phyloP scores from a whole-genome alignment of 2,113 vertebrate species.

The Phylloscopus trochiloides region DNA sequence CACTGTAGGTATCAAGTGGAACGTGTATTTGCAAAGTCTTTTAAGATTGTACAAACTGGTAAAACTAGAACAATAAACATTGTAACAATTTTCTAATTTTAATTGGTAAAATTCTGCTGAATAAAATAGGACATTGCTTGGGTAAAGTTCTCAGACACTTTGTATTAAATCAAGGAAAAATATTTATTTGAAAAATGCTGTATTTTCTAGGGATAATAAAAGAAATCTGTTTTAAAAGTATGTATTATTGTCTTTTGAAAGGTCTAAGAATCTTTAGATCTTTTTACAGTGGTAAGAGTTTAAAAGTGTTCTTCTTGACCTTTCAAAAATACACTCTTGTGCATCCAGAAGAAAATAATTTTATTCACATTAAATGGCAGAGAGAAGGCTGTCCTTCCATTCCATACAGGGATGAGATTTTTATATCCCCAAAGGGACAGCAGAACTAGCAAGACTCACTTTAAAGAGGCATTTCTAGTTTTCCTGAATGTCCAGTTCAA shows the following conservation, averaged over 20 bases:
- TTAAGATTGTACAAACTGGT: not conserved
- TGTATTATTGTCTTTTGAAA: not conserved
- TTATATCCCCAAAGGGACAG: not conserved
- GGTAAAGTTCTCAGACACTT: not conserved
- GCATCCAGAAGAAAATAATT: not conserved
- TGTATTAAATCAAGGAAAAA: not conserved
- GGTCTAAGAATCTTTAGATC: not conserved
- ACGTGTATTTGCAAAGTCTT: rapidly evolving
- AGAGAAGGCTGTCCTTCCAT: not conserved
- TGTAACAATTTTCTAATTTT: not conserved
- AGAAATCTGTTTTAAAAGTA: not conserved
- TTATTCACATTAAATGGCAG: not conserved
- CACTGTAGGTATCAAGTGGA: not conserved
- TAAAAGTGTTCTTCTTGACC: not conserved
- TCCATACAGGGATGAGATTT: not conserved
- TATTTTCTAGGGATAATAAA: not conserved
- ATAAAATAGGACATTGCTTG: not conserved
- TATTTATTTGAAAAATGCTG: not conserved
- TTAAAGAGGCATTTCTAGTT: not conserved
- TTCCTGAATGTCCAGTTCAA: not conserved
- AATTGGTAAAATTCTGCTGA: not conserved
- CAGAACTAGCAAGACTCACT: not conserved
- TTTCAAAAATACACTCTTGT: not conserved
- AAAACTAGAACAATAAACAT: not conserved
- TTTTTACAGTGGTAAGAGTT: not conserved